A percentile compares a stretch with the other conserved stretches of the same genome.
These are phyloP conservation scores for Oreonectes daqikongensis DNA, from an alignment of 2,797 vertebrate species.

Conservation along the genomic window DNA sequence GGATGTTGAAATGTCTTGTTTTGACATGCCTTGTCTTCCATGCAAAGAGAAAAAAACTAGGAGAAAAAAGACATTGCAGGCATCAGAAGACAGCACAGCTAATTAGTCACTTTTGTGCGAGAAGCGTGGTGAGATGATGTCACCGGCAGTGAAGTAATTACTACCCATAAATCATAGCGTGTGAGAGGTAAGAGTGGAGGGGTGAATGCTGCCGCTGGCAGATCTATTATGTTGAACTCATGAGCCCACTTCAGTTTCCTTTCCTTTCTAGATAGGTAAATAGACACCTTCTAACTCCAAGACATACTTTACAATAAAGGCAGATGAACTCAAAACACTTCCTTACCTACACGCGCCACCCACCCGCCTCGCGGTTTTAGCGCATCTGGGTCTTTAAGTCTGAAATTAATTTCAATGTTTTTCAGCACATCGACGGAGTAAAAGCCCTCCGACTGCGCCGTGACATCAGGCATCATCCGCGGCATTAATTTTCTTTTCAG, in stretches of 20 bases:
- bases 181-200: conserved; percentile 49
- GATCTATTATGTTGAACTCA: conserved; percentile 45
- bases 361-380: neutral
- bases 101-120: conserved; percentile 72
- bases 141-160: conserved; percentile 61
- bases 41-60: conserved; percentile 26
- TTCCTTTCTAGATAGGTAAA: conserved; percentile 41
- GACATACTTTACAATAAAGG: conserved; percentile 23
- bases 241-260: conserved; percentile 33
- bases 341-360: neutral
- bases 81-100: conserved; percentile 76
- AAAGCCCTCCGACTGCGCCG: conserved; percentile 12
- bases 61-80: conserved; percentile 46
- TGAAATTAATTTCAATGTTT: conserved; percentile 19
- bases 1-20: conserved; percentile 55
- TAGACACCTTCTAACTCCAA: conserved; percentile 42
- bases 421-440: neutral
- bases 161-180: conserved; percentile 61
- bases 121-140: conserved; percentile 57
- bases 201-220: conserved; percentile 39
- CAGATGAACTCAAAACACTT: conserved; percentile 20
- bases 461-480: conserved; percentile 45
- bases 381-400: conserved; percentile 29
- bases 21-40: conserved; percentile 46
- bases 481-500: conserved; percentile 38